Evolutionary conservation across 2,888 invertebrate species (phyloP).

Genomic region (Dusona sp.): DNA sequence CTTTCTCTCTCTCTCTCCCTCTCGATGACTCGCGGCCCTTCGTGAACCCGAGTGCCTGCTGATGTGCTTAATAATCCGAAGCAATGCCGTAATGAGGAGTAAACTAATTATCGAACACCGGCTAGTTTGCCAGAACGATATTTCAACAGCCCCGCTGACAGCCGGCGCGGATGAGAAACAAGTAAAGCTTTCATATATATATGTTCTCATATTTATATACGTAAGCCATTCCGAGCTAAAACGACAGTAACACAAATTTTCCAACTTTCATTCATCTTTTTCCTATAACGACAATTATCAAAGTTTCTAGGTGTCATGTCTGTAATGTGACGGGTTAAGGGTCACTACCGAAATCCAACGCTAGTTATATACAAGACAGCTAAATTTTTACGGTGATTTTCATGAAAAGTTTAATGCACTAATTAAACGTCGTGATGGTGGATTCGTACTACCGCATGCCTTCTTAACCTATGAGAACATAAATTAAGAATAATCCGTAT

Average conservation of each 20-base stretch:
- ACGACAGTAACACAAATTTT: background rate
- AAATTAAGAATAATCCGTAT: no score
- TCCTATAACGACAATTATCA: background rate
- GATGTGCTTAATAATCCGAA: constrained; percentile 80
- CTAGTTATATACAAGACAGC: no score
- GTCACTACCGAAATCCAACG: no score
- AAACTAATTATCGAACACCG: constrained; percentile 82
- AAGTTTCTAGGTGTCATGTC: background rate
- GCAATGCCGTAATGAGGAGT: constrained; percentile 82
- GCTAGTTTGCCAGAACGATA: constrained; percentile 82
- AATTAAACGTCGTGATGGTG: no score
- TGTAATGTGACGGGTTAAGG: no score
- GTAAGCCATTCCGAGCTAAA: background rate
- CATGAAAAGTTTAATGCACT: no score
- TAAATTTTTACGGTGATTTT: no score
- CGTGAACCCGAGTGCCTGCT: constrained; percentile 58
- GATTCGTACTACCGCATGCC: no score
- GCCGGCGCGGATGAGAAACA: constrained; percentile 78
- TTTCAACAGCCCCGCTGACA: constrained; percentile 82
- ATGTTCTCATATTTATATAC: background rate
- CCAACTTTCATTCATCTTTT: background rate
- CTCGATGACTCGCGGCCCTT: constrained; percentile 2
- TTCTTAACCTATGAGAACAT: no score
- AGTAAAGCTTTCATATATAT: constrained; percentile 63
- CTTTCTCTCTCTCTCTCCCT: background rate